Conservation (phyloP, 2,888 invertebrate species). For the Campaea margaritaria region DNA sequence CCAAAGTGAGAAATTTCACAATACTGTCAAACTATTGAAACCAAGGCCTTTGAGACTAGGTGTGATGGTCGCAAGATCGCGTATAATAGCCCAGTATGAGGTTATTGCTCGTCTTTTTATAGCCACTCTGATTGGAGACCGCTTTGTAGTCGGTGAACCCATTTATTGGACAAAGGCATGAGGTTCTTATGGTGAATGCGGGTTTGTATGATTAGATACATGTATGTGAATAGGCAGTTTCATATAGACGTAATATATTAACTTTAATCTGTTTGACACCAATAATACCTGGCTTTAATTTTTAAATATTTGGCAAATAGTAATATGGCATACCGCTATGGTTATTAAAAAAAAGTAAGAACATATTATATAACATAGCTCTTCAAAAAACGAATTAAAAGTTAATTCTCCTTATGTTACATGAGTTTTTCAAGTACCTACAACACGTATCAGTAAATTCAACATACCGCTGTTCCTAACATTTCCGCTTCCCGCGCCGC, state of each 20-base stretch:
- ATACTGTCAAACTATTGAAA: constrained; percentile 77
- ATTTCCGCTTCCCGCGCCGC: constrained; percentile 32
- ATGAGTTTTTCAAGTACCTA: constrained; percentile 15
- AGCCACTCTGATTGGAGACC: constrained; percentile 59
- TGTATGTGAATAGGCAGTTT: constrained; percentile 34
- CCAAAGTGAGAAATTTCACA: constrained; percentile 77
- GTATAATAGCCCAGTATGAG: constrained; percentile 76
- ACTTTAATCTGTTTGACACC: constrained; percentile 4
- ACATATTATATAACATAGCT: too few species aligned
- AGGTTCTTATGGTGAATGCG: constrained; percentile 49
- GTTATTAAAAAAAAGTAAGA: too few species aligned
- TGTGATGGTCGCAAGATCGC: constrained; percentile 65
- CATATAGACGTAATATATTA: constrained; percentile 11
- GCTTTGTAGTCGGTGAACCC: constrained; percentile 61
- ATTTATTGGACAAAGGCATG: constrained; percentile 56
- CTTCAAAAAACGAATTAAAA: background rate
- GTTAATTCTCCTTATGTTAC: too few species aligned
- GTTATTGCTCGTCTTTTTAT: constrained; percentile 62
- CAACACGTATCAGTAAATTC: constrained; percentile 20
- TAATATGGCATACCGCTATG: too few species aligned
- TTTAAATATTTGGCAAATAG: too few species aligned
- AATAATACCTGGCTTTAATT: background rate
- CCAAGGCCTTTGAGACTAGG: constrained; percentile 62
- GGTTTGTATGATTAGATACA: constrained; percentile 48
- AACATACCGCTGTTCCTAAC: constrained; percentile 17